These are phyloP conservation scores for Varanus salvator DNA, from an alignment of 2,113 vertebrate species.

Conservation along the genomic window DNA sequence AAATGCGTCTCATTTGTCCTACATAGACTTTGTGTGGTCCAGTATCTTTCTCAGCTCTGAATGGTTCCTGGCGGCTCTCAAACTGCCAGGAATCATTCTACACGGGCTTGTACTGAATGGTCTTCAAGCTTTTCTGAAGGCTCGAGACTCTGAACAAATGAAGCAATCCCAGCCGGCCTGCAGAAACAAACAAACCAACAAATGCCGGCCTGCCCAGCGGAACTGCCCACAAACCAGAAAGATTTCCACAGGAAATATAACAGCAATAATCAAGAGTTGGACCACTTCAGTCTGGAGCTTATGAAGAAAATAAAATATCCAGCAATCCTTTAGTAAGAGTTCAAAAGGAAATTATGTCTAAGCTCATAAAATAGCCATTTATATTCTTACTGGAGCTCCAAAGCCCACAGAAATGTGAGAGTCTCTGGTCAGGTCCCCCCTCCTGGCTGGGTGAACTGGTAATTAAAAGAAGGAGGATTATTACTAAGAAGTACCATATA, in stretches of 20 bases:
- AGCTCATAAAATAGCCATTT: not conserved
- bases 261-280: too few relatives aligned
- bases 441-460: not conserved
- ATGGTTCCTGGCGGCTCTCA: too few relatives aligned
- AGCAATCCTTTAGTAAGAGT: not conserved
- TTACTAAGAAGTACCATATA: slow-evolving; percentile 20
- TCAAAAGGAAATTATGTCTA: not conserved
- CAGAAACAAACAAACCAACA: not conserved
- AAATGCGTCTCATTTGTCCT: too few relatives aligned
- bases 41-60: not conserved
- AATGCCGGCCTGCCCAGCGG: not conserved
- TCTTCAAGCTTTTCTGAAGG: not conserved
- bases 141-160: too few relatives aligned
- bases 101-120: not conserved
- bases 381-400: not conserved
- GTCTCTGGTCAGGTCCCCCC: not conserved
- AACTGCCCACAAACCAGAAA: not conserved
- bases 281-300: not conserved
- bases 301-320: not conserved
- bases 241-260: not conserved
- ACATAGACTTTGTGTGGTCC: not conserved
- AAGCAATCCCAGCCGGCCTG: too few relatives aligned
- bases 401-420: not conserved
- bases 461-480: slow-evolving; percentile 22
- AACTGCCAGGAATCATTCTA: too few relatives aligned